Percentiles rank a stretch among this genome's conserved stretches.
phyloP scores from a whole-genome alignment of 2,797 vertebrate genomes.

The Sebastes elongatus region DNA sequence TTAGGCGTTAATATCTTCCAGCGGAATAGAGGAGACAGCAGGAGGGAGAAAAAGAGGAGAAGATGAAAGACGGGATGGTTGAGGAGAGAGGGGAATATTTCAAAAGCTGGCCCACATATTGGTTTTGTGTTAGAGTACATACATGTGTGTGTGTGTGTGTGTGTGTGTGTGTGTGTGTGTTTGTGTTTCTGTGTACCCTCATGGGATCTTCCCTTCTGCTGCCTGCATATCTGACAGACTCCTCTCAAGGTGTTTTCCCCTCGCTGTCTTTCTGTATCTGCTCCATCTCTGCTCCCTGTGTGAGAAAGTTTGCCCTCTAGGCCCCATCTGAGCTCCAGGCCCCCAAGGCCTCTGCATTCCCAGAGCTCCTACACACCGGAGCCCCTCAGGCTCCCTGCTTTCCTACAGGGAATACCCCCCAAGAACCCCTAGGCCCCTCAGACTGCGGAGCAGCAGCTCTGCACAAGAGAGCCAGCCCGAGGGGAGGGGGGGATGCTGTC shows the following conservation, averaged over 20 bases:
- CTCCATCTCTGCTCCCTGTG: constrained; percentile 76
- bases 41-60: constrained; percentile 44
- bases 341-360: constrained; percentile 79
- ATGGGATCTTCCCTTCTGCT: constrained; percentile 73
- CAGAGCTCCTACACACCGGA: constrained; percentile 75
- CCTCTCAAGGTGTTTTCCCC: constrained; percentile 81
- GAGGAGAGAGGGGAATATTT: constrained; percentile 46
- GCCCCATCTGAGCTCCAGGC: constrained; percentile 83
- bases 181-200: constrained; percentile 57
- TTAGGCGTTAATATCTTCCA: constrained; percentile 75
- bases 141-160: constrained; percentile 53
- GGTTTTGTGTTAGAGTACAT: constrained; percentile 52
- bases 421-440: constrained; percentile 78
- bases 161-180: constrained; percentile 58
- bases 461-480: constrained; percentile 64
- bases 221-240: constrained; percentile 71
- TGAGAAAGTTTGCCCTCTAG: constrained; percentile 75
- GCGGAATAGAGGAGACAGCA: constrained; percentile 57
- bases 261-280: constrained; percentile 64
- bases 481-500: constrained; percentile 60
- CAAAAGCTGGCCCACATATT: constrained; percentile 58
- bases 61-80: constrained; percentile 59
- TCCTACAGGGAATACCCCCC: constrained; percentile 77
- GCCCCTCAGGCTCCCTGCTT: constrained; percentile 73
- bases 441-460: constrained; percentile 75